Base-by-base conservation (phyloP, 2,113 vertebrate species). In the Caranx melampygus region DNA sequence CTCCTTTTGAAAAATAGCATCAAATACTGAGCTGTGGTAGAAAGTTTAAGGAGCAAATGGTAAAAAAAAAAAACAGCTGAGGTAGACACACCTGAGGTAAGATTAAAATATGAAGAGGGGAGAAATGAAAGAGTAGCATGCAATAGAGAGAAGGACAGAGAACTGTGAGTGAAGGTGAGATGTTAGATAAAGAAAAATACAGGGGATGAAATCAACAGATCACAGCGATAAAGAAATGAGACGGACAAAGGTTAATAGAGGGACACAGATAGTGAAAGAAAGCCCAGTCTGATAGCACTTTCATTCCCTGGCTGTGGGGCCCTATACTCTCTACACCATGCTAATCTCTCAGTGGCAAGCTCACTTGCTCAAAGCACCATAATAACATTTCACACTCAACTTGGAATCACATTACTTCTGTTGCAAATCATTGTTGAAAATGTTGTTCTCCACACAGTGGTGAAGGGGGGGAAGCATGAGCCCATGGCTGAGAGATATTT, bases 371-470 rank as follows among this genome's bases (percentile, higher is more conserved):
- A 75, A 77, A 89, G 72, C 70, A 16, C 59, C 78, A 44, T 90
- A 92, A 92, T 92, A 86, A 72, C 81, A 70, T 82, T 90, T 90
- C 90, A 84, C 85, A 87, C 65, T 78, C 76, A 65, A 70, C 82
- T 37, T 68, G 67, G 49, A 87, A 86, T 79, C 75, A 79, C 75
- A 88, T 89, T 91, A 87, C 84, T 78, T 81, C 74, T 65, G 51
- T 80, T 76, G 64, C 71, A 88, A 82, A 87, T 85, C 49, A 87
- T 78, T 75, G 78, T 73, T 67, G 62, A 85, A 77, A 83, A 72
- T 70, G 73, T 54, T 68, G 34, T 81, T 85, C 67, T 79, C 62
- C 58, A 57, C 75, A 74, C 51, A 20, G 59, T 76, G 60, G 68
- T 34, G 33, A 15, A 44, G 31, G 51, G 20, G 45, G 60, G 51